Evolutionary conservation across 2,888 invertebrate genomes (phyloP).

Genomic region (Aplocera efformata): DNA sequence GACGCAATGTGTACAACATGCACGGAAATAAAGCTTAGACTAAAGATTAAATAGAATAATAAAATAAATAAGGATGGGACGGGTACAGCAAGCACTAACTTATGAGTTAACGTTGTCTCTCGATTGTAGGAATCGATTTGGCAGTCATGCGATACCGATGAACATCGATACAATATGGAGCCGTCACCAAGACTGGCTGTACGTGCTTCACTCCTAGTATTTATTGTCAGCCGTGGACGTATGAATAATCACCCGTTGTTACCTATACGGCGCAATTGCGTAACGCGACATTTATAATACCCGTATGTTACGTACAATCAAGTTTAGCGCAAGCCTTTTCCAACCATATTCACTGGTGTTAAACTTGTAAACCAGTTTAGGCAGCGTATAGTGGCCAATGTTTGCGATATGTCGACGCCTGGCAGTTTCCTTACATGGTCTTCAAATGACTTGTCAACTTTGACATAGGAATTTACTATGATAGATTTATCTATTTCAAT

Average conservation of each 20-base stretch:
- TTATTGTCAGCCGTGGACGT: constrained; percentile 23
- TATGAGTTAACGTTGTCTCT: constrained; percentile 3
- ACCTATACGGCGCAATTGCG: constrained; percentile 30
- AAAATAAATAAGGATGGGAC: too few species aligned
- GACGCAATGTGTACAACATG: too few species aligned
- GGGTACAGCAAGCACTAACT: neutral
- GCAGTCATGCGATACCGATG: too few species aligned
- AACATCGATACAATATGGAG: too few species aligned
- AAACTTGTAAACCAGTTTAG: constrained; percentile 8
- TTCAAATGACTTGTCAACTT: constrained; percentile 14
- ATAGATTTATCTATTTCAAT: neutral
- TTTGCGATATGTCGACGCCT: constrained; percentile 10
- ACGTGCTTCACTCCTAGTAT: constrained; percentile 16
- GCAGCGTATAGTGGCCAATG: constrained; percentile 1
- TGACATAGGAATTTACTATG: constrained; percentile 10
- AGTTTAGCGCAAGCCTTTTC: constrained; percentile 7
- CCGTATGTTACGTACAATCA: constrained; percentile 15
- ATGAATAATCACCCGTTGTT: constrained; percentile 27
- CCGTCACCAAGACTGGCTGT: neutral
- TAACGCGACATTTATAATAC: constrained; percentile 29
- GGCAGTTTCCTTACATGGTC: constrained; percentile 18
- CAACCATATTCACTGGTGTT: constrained; percentile 5
- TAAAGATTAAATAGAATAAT: too few species aligned
- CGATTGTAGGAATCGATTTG: constrained; percentile 7
- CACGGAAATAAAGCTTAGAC: too few species aligned